Evolutionary conservation across 2,888 invertebrate species (phyloP), one percentile per base, ranked within the genome.

Genomic region (Volucella inanis): DNA sequence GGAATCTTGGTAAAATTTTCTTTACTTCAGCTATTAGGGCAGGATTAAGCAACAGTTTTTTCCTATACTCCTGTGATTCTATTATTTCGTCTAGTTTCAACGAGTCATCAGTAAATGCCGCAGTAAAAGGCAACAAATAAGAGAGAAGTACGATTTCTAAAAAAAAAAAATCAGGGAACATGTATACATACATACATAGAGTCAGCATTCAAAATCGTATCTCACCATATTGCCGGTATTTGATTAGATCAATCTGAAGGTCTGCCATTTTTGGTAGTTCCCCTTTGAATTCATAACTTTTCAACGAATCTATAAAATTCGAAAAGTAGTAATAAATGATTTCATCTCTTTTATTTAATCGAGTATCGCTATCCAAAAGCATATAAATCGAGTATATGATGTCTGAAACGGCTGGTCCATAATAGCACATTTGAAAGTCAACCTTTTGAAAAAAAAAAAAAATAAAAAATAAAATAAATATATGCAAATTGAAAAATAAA

Each of bases 371-470:
- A 11, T 79, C 71, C 57, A 89, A 8, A 1, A 90, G 50, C 87
- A 87, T 87, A 31, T 88, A 89, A 0, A 88, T 81, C 0, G 89
- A 87, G 47, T 88, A 89, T 2, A 89, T 55, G 4, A 89, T 50
- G 70, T 90, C 90, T 8, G 77, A 47, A 4, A 77, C 71, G 41
- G 87, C 77, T 0, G 90, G 88, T 3, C 88, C 90, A 22, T 88
- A 67, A 59, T 87, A 87, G 47, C 88, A 72, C 22, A 90, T 75
- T 71, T 90, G 90, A 38, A 87, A 90, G 65, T 90, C 90, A 11
- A 90, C 39, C 85, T 75, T 15, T 12, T 12, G 4, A n/a, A 1
- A 8, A 12, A 6, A 11, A 0, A 12, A 15, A 10, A 50, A 49
- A 39, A 14, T 14, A 14, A 15, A 15, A 15, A 61, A 31, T 8